phyloP scores from a whole-genome alignment of 2,888 invertebrate species.

The Metallyticus violacea region DNA sequence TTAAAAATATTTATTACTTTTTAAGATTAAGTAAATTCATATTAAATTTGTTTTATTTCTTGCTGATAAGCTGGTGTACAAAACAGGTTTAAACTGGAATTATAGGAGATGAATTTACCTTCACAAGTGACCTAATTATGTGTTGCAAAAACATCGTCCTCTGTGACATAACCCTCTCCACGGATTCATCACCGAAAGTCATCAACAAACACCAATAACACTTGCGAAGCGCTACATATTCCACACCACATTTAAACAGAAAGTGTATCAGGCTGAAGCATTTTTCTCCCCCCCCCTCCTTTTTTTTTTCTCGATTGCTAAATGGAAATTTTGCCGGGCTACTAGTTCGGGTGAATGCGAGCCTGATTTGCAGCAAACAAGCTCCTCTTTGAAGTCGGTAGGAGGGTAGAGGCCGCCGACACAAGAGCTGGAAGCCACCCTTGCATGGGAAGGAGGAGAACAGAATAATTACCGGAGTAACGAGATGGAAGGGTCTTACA shows the following conservation, averaged over 20 bases:
- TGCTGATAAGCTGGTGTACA: too few relatives aligned
- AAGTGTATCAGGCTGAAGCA: not conserved
- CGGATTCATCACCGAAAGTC: not conserved
- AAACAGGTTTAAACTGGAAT: too few relatives aligned
- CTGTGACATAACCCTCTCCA: not conserved
- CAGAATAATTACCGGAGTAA: not conserved
- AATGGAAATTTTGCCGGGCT: not conserved
- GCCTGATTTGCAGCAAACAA: not conserved
- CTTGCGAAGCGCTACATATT: not conserved
- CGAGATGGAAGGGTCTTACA: not conserved
- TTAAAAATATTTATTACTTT: too few relatives aligned
- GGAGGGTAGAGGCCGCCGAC: not conserved
- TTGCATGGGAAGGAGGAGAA: not conserved
- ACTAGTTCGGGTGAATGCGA: not conserved
- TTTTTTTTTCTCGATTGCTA: not conserved
- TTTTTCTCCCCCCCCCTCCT: not conserved
- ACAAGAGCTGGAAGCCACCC: not conserved
- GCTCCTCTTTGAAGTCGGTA: not conserved
- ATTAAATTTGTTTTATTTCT: too few relatives aligned
- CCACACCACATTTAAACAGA: not conserved
- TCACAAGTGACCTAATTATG: not conserved
- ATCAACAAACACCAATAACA: not conserved
- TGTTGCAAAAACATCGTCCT: not conserved
- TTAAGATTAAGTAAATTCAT: too few relatives aligned
- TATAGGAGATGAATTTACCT: too few relatives aligned